A percentile compares a stretch with the other conserved stretches of the same genome.
Conservation (phyloP, 2,797 vertebrate genomes). For the Lepus townsendii region DNA sequence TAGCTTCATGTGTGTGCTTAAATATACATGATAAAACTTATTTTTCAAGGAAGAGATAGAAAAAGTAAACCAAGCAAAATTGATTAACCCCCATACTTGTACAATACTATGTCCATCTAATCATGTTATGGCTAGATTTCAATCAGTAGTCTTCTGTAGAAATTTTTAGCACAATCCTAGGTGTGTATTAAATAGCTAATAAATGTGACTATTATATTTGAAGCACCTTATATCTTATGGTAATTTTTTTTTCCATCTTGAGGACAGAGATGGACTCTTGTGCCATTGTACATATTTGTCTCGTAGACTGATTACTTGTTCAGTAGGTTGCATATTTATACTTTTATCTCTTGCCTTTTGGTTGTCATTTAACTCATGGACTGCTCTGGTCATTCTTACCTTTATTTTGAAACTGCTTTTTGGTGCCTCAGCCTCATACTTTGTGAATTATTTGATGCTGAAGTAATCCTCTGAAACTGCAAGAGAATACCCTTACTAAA, state of each 20-base stretch:
- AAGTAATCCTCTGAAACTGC: not conserved
- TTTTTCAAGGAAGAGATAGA: not conserved
- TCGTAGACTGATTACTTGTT: constrained; percentile 7
- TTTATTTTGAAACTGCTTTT: constrained; percentile 35
- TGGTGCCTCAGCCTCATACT: not conserved
- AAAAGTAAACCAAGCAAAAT: not conserved
- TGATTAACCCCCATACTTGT: not conserved
- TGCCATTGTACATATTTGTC: not conserved
- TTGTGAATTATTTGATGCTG: constrained; percentile 37
- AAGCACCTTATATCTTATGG: not conserved
- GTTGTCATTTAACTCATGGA: constrained; percentile 23
- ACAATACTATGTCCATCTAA: not conserved
- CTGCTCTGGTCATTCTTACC: not conserved
- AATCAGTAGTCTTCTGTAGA: not conserved
- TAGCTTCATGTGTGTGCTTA: not conserved
- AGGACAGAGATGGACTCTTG: not conserved
- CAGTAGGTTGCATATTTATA: not conserved
- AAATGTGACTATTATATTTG: not conserved
- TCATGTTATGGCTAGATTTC: not conserved
- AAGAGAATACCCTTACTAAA: not conserved
- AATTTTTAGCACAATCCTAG: not conserved
- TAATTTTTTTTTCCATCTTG: not conserved
- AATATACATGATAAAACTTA: not conserved
- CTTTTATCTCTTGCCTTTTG: constrained; percentile 22
- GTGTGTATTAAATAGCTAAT: not conserved